Base-by-base conservation (phyloP, 2,888 invertebrate genomes). In the Eurois occulta region DNA sequence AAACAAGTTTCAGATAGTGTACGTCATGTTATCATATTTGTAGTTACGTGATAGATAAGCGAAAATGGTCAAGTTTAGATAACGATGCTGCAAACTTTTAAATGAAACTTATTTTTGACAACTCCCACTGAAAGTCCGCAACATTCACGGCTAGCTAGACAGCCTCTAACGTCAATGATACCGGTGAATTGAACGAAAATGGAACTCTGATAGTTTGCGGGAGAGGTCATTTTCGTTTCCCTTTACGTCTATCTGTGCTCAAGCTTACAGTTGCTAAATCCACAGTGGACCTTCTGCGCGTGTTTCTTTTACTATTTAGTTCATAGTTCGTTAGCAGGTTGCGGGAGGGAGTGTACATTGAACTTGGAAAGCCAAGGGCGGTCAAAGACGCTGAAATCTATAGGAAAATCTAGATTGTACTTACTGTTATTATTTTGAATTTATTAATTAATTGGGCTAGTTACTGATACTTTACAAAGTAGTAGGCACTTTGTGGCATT, bases 341-440 rank as follows among this genome's bases (percentile, higher is more conserved):
- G 46, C 21, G 68, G 48, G 77, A 35, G 11, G 28, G 7, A 32
- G 32, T 65, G 73, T 62, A 71, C 75, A 77, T 58, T 84, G 84
- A 83, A 84, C 80, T 74, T 74, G 58, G 1, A 65, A 71, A 84
- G 71, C 73, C 80, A 83, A 83, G 76, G 83, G 73, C 84, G 80
- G 73, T 80, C 73, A 65, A 72, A 58, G 55, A 48, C 72, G 28
- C 13, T 58, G 35, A 58, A 73, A 76, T 38, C 32, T 70, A 52
- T 32, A 32, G 32, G 35, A 58, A 66, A 64, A 72, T 80, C 71
- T 80, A 70, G 62, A 76, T 58, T 60, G 11, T 52, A 67, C 11
- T 6, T 38, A 41, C 13, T 18, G n/a, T 67, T 41, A 64, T 55
- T 72, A 41, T 38, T 68, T 62, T n/a, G 18, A 35, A 41, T 10